These are phyloP conservation scores for Zaprionus camerounensis DNA, from an alignment of 1,140 invertebrate genomes.

Conservation along the genomic window DNA sequence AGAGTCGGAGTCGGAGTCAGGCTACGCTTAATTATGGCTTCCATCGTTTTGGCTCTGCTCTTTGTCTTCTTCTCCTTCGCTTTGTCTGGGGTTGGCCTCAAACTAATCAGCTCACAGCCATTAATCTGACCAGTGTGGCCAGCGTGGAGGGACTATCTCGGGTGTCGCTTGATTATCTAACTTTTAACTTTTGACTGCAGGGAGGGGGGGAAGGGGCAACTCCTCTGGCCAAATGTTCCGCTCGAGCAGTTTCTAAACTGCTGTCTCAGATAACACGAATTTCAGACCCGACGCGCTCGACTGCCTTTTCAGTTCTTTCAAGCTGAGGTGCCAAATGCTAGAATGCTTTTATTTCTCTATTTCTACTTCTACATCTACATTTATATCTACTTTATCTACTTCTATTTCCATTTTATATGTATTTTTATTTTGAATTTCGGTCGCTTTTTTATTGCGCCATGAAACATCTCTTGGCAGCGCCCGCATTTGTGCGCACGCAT, in stretches of 20 bases:
- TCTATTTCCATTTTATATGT: background rate
- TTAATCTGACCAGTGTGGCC: constrained; percentile 71
- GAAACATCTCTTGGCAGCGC: constrained; percentile 24
- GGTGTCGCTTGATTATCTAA: constrained; percentile 68
- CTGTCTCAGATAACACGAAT: constrained; percentile 68
- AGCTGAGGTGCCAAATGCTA: constrained; percentile 49
- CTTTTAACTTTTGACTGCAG: constrained; percentile 30
- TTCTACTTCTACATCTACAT: too few relatives aligned
- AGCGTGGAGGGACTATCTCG: constrained; percentile 8
- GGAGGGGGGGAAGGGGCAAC: background rate
- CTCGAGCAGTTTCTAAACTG: constrained; percentile 50
- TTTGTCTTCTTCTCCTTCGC: constrained; percentile 41
- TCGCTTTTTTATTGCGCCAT: constrained; percentile 43
- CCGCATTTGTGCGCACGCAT: constrained; percentile 58
- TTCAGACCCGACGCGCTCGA: constrained; percentile 62
- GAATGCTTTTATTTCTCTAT: constrained; percentile 38
- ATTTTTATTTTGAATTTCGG: constrained; percentile 37
- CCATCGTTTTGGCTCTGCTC: constrained; percentile 37
- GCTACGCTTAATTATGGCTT: constrained; percentile 68
- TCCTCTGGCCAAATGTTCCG: constrained; percentile 40
- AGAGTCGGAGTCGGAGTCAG: background rate
- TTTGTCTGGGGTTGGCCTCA: constrained; percentile 67
- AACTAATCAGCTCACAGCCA: constrained; percentile 79
- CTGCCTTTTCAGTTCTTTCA: constrained; percentile 59
- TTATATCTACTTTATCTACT: background rate